Percentiles rank a stretch among this genome's conserved stretches.
These are phyloP conservation scores for Anthrax anthrax DNA, from an alignment of 2,888 invertebrate genomes.

Conservation along the genomic window DNA sequence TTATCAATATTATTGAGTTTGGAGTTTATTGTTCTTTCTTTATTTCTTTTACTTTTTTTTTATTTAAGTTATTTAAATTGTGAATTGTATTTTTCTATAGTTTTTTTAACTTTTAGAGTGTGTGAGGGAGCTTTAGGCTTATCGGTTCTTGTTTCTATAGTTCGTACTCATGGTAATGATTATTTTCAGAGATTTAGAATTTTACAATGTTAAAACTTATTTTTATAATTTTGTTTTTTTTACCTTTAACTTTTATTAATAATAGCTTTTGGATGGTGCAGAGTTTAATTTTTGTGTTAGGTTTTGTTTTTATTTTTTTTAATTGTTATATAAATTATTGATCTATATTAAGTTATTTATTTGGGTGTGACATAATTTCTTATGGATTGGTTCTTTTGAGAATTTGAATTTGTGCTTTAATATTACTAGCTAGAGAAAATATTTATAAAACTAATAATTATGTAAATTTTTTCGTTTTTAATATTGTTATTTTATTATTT, in stretches of 20 bases:
- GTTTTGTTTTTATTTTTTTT: conserved; percentile 37
- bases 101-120: conserved; percentile 47
- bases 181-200: conserved; percentile 45
- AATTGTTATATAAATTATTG: conserved; percentile 28
- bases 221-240: conserved; percentile 36
- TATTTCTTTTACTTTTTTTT: conserved; percentile 39
- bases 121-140: conserved; percentile 51
- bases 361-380: conserved; percentile 39
- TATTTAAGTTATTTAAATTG: conserved; percentile 35
- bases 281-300: conserved; percentile 37
- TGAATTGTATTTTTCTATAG: conserved; percentile 42
- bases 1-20: conserved; percentile 44
- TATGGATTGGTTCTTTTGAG: conserved; percentile 41
- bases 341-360: conserved; percentile 34
- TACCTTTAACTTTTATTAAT: conserved; percentile 38
- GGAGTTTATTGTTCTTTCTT: conserved; percentile 44
- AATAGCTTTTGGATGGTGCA: conserved; percentile 41
- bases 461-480: conserved; percentile 38
- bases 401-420: conserved; percentile 45
- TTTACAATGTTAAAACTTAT: conserved; percentile 45
- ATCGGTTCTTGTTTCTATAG: conserved; percentile 45
- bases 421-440: conserved; percentile 41
- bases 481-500: conserved; percentile 39
- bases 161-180: conserved; percentile 49
- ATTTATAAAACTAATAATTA: conserved; percentile 37